phyloP scores from a whole-genome alignment of 2,888 invertebrate genomes.

The Adineta ricciae region DNA sequence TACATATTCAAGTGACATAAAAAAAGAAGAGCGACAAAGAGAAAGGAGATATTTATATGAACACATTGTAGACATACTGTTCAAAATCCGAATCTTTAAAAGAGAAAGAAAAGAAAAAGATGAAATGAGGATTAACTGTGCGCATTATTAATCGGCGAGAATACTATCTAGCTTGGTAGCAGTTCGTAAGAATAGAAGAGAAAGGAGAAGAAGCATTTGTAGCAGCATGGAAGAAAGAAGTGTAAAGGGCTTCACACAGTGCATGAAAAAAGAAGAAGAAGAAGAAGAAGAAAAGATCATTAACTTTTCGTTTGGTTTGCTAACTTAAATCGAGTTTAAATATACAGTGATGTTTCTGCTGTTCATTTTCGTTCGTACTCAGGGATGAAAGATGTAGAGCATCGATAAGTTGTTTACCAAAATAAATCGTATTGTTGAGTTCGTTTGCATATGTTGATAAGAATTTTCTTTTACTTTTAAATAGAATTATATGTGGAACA shows the following conservation, averaged over 20 bases:
- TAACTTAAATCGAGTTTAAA: conserved; percentile 3
- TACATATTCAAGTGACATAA: not conserved
- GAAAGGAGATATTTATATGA: not conserved
- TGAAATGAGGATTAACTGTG: too few relatives aligned
- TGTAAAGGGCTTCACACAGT: conserved; percentile 15
- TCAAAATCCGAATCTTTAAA: not conserved
- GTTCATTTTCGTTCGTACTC: not conserved
- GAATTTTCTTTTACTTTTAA: not conserved
- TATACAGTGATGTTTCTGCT: not conserved
- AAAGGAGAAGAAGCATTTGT: not conserved
- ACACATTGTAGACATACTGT: not conserved
- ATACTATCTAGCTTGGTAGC: not conserved
- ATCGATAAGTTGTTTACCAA: not conserved
- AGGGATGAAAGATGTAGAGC: not conserved
- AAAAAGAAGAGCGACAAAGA: not conserved
- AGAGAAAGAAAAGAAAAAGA: not conserved
- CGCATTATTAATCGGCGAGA: not conserved
- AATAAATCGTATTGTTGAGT: not conserved
- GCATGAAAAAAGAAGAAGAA: not conserved
- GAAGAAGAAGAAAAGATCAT: too few relatives aligned
- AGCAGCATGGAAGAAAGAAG: not conserved
- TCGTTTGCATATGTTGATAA: not conserved
- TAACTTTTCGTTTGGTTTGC: too few relatives aligned
- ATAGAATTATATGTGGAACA: not conserved
- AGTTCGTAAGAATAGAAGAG: not conserved